Base-by-base conservation (phyloP, 2,888 invertebrate species). In the Phorcus lineatus region DNA sequence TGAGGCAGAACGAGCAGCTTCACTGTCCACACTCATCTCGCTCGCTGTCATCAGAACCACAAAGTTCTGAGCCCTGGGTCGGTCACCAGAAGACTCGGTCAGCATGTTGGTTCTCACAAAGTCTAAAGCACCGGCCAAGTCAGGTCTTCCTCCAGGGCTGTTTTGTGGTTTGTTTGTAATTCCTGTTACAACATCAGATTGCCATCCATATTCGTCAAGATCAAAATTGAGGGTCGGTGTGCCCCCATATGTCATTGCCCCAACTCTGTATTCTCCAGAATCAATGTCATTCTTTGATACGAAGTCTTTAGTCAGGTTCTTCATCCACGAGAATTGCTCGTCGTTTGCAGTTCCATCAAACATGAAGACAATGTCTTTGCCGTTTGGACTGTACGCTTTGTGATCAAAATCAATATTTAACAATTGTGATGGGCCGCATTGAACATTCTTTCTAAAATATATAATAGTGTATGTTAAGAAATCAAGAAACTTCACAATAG, bases 261-360 rank as follows among this genome's bases (percentile, higher is more conserved):
- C 90, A 31, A 90, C 84, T 9, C 89, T 82, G 67, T 86, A 86
- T 28, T 85, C 80, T 3, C 88, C 88, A 47, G 83, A 78, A 78
- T 87, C 86, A 1, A 89, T 78, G 74, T 82, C 84, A 40, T 89
- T 76, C 19, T 84, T 55, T 7, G 80, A 47, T 47, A 82, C 82
- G 22, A 89, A 82, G 19, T 81, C 31, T 22, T 78, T 74, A 40
- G 84, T 81, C 53, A 85, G 85, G 13, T 47, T 52, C 57, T 84
- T 84, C 82, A 86, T 84, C 84, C 82, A 84, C 11, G 70, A 77
- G 55, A 85, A 86, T 66, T 77, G 80, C 7, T 81, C 78, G 54
- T 85, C 82, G 47, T 84, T 82, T n/a, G 88, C 88, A 13, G 88
- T 84, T 13, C 87, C 79, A 81, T 90, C 90, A 80, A 90, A 79